Conservation (phyloP, 2,888 invertebrate species). For the Drosophila silvestris region DNA sequence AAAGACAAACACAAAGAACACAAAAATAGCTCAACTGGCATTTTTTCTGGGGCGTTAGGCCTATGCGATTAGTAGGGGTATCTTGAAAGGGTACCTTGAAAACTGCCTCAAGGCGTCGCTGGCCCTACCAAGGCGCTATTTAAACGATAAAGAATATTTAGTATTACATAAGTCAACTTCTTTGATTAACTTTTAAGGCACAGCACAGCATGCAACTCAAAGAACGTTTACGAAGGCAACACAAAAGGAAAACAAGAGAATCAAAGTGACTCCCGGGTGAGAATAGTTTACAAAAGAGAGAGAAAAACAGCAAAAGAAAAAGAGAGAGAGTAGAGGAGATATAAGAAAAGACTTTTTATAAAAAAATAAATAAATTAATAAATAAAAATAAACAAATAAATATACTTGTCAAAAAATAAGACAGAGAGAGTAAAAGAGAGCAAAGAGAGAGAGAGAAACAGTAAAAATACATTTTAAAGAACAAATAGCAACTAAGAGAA, state of each 20-base stretch:
- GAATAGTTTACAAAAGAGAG: not conserved
- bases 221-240: not conserved
- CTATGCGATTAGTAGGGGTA: not conserved
- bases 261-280: not conserved
- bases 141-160: not conserved
- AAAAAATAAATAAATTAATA: not conserved
- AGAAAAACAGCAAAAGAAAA: not conserved
- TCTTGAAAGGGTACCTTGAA: not conserved
- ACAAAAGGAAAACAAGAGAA: not conserved
- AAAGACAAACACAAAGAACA: slow-evolving; percentile 23
- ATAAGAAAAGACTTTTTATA: not conserved
- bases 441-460: not conserved
- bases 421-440: not conserved
- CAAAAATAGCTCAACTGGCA: slow-evolving; percentile 17
- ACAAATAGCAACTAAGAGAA: not conserved
- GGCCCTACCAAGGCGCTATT: not conserved
- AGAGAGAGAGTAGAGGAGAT: not conserved
- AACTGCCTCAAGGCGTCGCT: not conserved
- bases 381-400: not conserved
- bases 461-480: not conserved
- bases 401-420: no score
- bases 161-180: not conserved
- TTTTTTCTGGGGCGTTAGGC: slow-evolving; percentile 1
- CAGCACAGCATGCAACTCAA: no score
- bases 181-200: not conserved